Evolutionary conservation across 2,888 invertebrate species (phyloP).

Genomic region (Polydesmus complanatus): DNA sequence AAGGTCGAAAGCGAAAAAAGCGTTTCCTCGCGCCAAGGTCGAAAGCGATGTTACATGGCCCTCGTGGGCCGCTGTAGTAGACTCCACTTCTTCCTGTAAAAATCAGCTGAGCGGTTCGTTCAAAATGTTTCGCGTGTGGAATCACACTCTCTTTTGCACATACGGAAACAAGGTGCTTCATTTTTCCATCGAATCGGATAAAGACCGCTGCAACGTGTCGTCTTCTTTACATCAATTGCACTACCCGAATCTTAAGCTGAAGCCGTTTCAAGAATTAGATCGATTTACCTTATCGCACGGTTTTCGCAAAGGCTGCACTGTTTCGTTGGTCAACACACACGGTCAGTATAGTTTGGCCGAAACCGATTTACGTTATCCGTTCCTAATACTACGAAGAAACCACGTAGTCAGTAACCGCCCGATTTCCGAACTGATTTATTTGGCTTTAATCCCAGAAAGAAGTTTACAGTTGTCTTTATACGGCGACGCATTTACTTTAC

Average conservation of each 20-base stretch:
- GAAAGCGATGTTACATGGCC: no score
- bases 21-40: no score
- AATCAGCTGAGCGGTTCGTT: no score
- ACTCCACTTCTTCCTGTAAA: no score
- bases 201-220: neutral
- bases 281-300: neutral
- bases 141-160: no score
- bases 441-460: neutral
- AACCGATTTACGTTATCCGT: neutral
- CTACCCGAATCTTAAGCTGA: neutral
- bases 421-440: conserved; percentile 21
- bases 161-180: neutral
- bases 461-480: neutral
- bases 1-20: no score
- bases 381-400: neutral
- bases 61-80: no score
- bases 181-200: neutral
- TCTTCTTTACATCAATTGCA: neutral
- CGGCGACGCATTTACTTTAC: neutral
- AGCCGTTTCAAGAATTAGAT: neutral
- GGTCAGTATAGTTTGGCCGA: neutral
- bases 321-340: neutral
- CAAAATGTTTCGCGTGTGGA: no score
- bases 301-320: neutral
- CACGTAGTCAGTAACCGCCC: neutral